phyloP scores from a whole-genome alignment of 2,797 vertebrate genomes.

The Erethizon dorsatum region DNA sequence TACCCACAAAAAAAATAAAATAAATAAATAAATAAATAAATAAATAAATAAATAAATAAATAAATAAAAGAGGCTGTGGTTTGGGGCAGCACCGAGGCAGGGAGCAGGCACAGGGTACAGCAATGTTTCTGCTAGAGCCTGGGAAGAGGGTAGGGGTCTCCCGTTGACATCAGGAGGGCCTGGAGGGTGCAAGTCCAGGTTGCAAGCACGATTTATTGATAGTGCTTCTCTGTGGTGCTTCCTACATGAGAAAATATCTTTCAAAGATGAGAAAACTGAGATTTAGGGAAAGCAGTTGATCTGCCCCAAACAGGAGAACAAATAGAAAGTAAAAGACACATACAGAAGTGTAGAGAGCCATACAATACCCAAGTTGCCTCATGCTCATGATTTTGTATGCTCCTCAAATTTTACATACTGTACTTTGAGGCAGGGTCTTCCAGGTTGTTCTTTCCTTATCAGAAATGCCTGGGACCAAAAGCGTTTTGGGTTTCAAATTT shows the following conservation, averaged over 20 bases:
- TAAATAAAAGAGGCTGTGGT: not conserved
- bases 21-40: too few relatives aligned
- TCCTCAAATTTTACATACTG: not conserved
- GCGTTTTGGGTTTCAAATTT: not conserved
- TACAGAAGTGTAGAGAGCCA: rapidly evolving
- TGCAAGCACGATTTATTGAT: too few relatives aligned
- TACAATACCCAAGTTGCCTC: rapidly evolving
- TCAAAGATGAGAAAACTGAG: not conserved
- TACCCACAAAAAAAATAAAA: too few relatives aligned
- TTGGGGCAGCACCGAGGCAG: not conserved
- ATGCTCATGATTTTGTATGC: not conserved
- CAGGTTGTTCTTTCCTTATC: too few relatives aligned
- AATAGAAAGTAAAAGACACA: not conserved
- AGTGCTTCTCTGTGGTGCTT: not conserved
- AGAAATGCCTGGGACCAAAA: not conserved
- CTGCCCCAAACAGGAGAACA: not conserved
- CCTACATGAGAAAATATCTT: not conserved
- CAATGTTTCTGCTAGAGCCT: not conserved
- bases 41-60: too few relatives aligned
- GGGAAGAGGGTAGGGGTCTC: not conserved
- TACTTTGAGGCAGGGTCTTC: not conserved
- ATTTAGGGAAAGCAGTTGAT: not conserved
- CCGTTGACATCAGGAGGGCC: not conserved
- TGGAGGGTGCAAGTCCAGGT: too few relatives aligned
- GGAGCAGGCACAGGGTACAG: not conserved